These are phyloP conservation scores for Rhynchophorus ferrugineus DNA, from an alignment of 1,140 invertebrate genomes.

Conservation along the genomic window DNA sequence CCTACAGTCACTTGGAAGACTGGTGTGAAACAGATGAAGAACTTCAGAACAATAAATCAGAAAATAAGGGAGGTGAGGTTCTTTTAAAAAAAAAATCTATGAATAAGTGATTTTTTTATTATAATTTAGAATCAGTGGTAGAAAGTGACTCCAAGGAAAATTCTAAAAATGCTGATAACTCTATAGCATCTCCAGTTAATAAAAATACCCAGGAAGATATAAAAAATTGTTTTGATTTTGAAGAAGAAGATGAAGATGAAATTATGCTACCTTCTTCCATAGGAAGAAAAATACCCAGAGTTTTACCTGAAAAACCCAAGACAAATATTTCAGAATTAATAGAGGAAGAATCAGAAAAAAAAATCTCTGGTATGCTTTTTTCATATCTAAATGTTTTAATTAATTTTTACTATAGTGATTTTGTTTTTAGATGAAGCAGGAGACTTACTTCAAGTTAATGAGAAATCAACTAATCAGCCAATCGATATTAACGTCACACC, in stretches of 20 bases:
- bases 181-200: background rate
- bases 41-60: background rate
- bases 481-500: no score
- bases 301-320: conserved; percentile 35
- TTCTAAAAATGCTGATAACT: conserved; percentile 31
- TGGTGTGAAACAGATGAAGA: conserved; percentile 37
- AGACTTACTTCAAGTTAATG: no score
- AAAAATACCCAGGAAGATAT: conserved; percentile 31
- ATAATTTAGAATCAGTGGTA: background rate
- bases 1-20: conserved; percentile 34
- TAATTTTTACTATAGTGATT: background rate
- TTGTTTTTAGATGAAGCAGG: no score
- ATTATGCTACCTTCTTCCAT: conserved; percentile 34
- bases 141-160: background rate
- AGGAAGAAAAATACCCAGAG: conserved; percentile 44
- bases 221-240: conserved; percentile 52
- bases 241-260: conserved; percentile 43
- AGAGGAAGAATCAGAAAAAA: conserved; percentile 3
- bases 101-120: background rate
- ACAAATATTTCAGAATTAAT: conserved; percentile 25
- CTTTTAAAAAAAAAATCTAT: background rate
- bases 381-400: background rate
- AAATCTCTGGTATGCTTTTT: background rate
- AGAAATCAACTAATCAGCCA: no score
- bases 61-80: background rate